A percentile compares a stretch with the other conserved stretches of the same genome.
Conservation (phyloP, 2,888 invertebrate species). For the Platycheirus rosarum region DNA sequence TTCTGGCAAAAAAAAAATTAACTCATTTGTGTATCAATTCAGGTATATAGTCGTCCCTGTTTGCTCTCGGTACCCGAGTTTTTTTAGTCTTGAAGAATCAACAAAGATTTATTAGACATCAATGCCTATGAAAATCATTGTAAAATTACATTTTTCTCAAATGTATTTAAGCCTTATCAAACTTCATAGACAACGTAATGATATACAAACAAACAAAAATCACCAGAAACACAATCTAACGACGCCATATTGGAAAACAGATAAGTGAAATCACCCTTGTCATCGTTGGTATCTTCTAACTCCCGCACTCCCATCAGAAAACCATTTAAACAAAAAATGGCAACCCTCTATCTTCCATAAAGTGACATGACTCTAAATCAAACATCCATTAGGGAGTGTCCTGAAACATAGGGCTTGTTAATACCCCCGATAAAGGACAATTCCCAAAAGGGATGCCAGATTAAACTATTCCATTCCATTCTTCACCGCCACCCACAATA, state of each 20-base stretch:
- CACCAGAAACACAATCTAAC: background rate
- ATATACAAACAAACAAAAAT: too few species aligned
- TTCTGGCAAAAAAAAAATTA: too few species aligned
- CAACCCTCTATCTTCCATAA: slow-evolving; percentile 55
- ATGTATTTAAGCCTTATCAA: too few species aligned
- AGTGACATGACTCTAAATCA: slow-evolving; percentile 65
- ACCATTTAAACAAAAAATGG: slow-evolving; percentile 47
- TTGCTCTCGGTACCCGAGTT: too few species aligned
- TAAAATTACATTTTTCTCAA: too few species aligned
- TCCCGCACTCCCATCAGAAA: slow-evolving; percentile 36
- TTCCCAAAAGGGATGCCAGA: slow-evolving; percentile 41
- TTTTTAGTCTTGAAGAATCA: too few species aligned
- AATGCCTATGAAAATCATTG: too few species aligned
- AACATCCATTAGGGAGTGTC: slow-evolving; percentile 66
- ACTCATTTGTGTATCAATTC: too few species aligned
- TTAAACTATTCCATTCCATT: slow-evolving; percentile 47
- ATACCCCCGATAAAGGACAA: slow-evolving; percentile 10
- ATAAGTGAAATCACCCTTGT: slow-evolving; percentile 29
- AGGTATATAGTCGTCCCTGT: too few species aligned
- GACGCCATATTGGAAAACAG: slow-evolving; percentile 54
- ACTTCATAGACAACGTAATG: too few species aligned
- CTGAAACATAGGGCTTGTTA: slow-evolving; percentile 37
- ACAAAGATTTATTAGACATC: too few species aligned
- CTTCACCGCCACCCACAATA: slow-evolving; percentile 10
- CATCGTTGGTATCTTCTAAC: slow-evolving; percentile 3